Evolutionary conservation across 2,797 vertebrate genomes (phyloP).

Genomic region (Gymnoscopelus braueri): DNA sequence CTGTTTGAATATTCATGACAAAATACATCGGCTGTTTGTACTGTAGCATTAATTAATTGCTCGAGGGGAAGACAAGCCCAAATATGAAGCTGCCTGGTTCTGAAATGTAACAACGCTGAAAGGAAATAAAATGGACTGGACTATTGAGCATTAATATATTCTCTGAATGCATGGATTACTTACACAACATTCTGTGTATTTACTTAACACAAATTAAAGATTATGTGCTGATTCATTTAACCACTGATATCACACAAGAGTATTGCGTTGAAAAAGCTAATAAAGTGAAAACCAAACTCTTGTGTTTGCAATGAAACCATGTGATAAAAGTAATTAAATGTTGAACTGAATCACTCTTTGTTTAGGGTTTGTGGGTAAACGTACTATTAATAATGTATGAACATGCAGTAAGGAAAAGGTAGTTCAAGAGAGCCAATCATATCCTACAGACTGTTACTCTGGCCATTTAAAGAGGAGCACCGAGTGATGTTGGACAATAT

Average conservation of each 20-base stretch:
- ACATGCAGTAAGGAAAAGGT: constrained; percentile 64
- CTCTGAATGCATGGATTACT: neutral
- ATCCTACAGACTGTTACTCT: constrained; percentile 68
- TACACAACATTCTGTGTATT: neutral
- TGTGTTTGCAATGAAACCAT: neutral
- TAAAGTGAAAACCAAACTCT: constrained; percentile 7
- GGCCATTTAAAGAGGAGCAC: constrained; percentile 68
- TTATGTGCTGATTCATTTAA: neutral
- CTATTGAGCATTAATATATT: constrained; percentile 4
- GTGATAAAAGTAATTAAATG: constrained; percentile 3
- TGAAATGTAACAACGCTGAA: constrained; percentile 42
- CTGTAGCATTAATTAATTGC: constrained; percentile 99
- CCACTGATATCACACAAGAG: neutral
- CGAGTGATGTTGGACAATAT: constrained; percentile 67
- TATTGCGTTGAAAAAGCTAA: neutral
- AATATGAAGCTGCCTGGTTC: constrained; percentile 64
- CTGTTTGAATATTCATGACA: constrained; percentile 99
- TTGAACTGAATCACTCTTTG: constrained; percentile 24
- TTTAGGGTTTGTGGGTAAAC: constrained; percentile 42
- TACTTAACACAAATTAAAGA: neutral
- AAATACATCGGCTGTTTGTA: constrained; percentile 96
- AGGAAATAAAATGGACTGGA: constrained; percentile 41
- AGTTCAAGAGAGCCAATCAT: constrained; percentile 74
- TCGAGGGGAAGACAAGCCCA: constrained; percentile 88
- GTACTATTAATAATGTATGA: constrained; percentile 60